Percentiles rank a stretch among this genome's conserved stretches.
Conservation (phyloP, 2,797 vertebrate species). For the Furcifer pardalis region DNA sequence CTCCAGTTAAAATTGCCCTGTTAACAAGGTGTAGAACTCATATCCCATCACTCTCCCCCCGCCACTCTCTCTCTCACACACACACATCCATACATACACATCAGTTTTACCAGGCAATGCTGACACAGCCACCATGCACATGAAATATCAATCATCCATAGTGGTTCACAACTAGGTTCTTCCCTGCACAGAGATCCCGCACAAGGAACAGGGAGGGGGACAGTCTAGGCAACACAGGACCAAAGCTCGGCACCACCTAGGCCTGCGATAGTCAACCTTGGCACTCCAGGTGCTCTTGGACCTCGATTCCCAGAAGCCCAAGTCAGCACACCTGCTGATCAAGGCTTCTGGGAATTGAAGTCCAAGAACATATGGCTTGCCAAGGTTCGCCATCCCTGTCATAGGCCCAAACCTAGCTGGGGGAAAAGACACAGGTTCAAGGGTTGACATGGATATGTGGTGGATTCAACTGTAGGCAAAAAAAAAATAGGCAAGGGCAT, state of each 20-base stretch:
- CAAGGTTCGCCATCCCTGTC: too few species aligned
- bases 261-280: too few species aligned
- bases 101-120: background rate
- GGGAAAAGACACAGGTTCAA: background rate
- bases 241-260: background rate
- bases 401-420: background rate
- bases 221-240: background rate
- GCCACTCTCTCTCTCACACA: accelerated
- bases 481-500: background rate
- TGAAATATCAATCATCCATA: background rate
- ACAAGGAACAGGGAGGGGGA: background rate
- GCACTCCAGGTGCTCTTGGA: too few species aligned
- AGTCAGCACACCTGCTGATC: too few species aligned
- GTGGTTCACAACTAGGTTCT: background rate
- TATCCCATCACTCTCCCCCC: accelerated
- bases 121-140: background rate
- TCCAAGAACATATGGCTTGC: too few species aligned
- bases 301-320: too few species aligned
- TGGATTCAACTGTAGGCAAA: background rate
- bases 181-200: background rate
- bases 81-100: background rate
- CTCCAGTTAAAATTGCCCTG: constrained; percentile 40
- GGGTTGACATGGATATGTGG: background rate
- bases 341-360: too few species aligned
- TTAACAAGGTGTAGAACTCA: background rate